Evolutionary conservation across 2,888 invertebrate species (phyloP).

Genomic region (Plagodis dolabraria): DNA sequence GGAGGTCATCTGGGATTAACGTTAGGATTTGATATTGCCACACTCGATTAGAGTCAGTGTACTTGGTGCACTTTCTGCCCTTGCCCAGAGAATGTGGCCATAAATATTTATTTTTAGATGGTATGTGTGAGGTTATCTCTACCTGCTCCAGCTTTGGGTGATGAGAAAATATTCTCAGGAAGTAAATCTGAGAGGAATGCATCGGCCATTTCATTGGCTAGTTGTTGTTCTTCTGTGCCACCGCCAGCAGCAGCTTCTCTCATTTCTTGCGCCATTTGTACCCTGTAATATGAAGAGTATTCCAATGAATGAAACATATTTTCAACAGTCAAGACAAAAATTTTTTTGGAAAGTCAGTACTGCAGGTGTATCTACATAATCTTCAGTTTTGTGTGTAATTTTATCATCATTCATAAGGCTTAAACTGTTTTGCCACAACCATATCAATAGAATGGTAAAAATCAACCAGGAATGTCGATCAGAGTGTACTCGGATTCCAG

Average conservation of each 20-base stretch:
- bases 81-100: conserved; percentile 83
- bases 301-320: neutral
- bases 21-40: conserved; percentile 77
- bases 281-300: conserved; percentile 69
- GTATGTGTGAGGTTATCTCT: conserved; percentile 9
- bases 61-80: conserved; percentile 67
- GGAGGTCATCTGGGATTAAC: conserved; percentile 80
- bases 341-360: conserved; percentile 62
- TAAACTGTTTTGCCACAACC: too few species aligned
- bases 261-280: conserved; percentile 99
- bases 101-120: neutral
- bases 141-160: conserved; percentile 96
- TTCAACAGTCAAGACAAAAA: neutral
- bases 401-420: conserved; percentile 65
- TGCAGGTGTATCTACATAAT: conserved; percentile 76
- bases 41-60: conserved; percentile 79
- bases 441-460: too few species aligned
- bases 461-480: too few species aligned
- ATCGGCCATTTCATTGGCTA: conserved; percentile 98
- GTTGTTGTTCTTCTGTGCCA: conserved; percentile 96
- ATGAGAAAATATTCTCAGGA: conserved; percentile 97
- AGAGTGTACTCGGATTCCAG: too few species aligned
- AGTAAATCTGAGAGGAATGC: conserved; percentile 97
- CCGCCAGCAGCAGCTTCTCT: conserved; percentile 93
- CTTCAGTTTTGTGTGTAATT: conserved; percentile 65